A percentile compares a stretch with the other conserved stretches of the same genome.
phyloP scores from a whole-genome alignment of 1,140 invertebrate species.

The Drosophila mauritiana region DNA sequence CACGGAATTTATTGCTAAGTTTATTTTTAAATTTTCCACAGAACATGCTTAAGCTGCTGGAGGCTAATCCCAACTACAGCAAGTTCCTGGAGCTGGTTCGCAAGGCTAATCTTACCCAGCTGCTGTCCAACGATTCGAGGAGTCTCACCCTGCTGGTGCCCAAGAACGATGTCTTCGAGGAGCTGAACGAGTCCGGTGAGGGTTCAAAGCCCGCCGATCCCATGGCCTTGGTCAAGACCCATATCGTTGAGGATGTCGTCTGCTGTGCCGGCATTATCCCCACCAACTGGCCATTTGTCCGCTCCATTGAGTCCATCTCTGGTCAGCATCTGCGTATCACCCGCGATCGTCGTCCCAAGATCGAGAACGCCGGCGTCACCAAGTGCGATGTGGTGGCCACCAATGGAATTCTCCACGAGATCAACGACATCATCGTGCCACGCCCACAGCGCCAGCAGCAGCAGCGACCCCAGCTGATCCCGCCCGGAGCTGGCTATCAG shows the following conservation, averaged over 20 bases:
- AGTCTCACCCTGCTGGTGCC: constrained; percentile 87
- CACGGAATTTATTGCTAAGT: too few species aligned
- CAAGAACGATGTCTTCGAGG: constrained; percentile 88
- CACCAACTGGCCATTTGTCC: constrained; percentile 86
- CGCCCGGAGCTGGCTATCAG: constrained; percentile 48
- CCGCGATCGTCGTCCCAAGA: constrained; percentile 85
- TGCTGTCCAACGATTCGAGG: constrained; percentile 66
- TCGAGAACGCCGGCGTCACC: constrained; percentile 86
- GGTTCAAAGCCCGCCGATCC: constrained; percentile 45
- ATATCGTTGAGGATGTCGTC: constrained; percentile 85
- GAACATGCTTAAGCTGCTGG: constrained; percentile 73
- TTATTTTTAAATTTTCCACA: neutral
- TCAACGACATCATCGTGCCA: constrained; percentile 85
- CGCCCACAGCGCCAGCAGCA: constrained; percentile 69
- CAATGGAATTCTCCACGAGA: constrained; percentile 87
- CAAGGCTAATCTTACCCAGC: constrained; percentile 74
- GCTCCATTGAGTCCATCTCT: constrained; percentile 85
- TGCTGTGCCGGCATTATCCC: constrained; percentile 87
- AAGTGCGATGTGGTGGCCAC: constrained; percentile 87
- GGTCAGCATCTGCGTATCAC: constrained; percentile 85
- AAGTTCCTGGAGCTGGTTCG: constrained; percentile 78
- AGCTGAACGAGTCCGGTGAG: constrained; percentile 79
- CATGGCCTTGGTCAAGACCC: constrained; percentile 72
- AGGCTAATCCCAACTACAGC: constrained; percentile 80
- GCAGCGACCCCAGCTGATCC: constrained; percentile 54